Percentiles rank a stretch among this genome's conserved stretches.
These are phyloP conservation scores for Chelonia mydas DNA, from an alignment of 2,797 vertebrate genomes.

Conservation along the genomic window DNA sequence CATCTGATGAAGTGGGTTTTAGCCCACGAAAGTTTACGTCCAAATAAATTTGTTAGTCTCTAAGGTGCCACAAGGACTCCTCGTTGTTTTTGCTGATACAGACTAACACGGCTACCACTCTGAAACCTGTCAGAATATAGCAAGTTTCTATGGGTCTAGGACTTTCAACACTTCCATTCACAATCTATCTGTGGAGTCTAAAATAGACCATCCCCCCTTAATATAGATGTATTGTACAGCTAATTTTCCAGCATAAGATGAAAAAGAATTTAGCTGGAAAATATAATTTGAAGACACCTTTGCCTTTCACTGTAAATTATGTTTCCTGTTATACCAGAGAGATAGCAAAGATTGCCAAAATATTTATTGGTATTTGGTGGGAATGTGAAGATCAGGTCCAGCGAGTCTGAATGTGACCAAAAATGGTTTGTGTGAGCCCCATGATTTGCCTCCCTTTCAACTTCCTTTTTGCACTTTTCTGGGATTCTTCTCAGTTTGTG, in stretches of 20 bases:
- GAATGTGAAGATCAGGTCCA: neutral
- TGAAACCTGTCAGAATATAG: neutral
- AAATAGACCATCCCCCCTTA: neutral
- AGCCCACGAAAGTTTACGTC: too few species aligned
- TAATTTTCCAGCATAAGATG: neutral
- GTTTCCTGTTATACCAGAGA: neutral
- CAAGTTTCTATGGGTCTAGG: neutral
- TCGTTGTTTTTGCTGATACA: too few species aligned
- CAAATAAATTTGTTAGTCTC: too few species aligned
- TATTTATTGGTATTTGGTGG: rapidly evolving
- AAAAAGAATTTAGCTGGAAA: neutral
- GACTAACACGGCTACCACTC: too few species aligned
- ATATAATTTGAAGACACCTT: neutral
- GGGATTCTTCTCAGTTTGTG: neutral
- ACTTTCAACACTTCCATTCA: neutral
- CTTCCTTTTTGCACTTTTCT: neutral
- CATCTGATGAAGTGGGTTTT: too few species aligned
- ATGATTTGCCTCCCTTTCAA: neutral
- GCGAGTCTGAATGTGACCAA: neutral
- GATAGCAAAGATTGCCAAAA: neutral
- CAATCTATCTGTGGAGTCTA: neutral
- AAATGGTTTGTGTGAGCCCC: neutral
- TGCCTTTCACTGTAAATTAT: neutral
- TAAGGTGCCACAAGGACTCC: too few species aligned
- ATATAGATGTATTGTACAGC: neutral